phyloP scores from a whole-genome alignment of 2,888 invertebrate species.

The Hydrotaea diabolus region DNA sequence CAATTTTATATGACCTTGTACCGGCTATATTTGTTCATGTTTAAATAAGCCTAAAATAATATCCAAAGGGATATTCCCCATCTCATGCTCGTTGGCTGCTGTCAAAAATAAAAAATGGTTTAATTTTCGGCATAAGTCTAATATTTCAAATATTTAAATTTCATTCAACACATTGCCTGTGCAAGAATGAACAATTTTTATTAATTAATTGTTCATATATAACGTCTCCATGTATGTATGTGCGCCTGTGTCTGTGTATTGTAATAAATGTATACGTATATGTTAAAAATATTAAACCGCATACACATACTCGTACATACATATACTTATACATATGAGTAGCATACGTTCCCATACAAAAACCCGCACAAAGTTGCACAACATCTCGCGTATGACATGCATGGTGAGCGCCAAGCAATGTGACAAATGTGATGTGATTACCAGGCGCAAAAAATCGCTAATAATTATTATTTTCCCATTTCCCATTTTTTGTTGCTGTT shows the following conservation, averaged over 20 bases:
- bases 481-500: not conserved
- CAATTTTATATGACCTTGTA: too few species aligned
- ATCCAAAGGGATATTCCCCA: too few species aligned
- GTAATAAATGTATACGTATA: slow-evolving; percentile 22
- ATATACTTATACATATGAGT: too few species aligned
- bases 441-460: slow-evolving; percentile 32
- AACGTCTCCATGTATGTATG: too few species aligned
- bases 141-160: slow-evolving; percentile 16
- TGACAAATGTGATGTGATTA: slow-evolving; percentile 58
- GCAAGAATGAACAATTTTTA: not conserved
- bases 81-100: too few species aligned
- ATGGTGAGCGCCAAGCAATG: slow-evolving; percentile 25
- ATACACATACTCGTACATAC: too few species aligned
- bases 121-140: not conserved
- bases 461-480: slow-evolving; percentile 43
- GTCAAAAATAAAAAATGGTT: not conserved
- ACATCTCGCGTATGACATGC: not conserved
- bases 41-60: too few species aligned
- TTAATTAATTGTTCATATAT: slow-evolving; percentile 18
- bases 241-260: too few species aligned
- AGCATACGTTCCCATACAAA: not conserved
- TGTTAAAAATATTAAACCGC: slow-evolving; percentile 34
- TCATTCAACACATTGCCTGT: slow-evolving; percentile 1
- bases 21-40: too few species aligned
- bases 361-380: slow-evolving; percentile 32